These are phyloP conservation scores for Fulmarus glacialis DNA, from an alignment of 2,113 vertebrate species.

Conservation along the genomic window DNA sequence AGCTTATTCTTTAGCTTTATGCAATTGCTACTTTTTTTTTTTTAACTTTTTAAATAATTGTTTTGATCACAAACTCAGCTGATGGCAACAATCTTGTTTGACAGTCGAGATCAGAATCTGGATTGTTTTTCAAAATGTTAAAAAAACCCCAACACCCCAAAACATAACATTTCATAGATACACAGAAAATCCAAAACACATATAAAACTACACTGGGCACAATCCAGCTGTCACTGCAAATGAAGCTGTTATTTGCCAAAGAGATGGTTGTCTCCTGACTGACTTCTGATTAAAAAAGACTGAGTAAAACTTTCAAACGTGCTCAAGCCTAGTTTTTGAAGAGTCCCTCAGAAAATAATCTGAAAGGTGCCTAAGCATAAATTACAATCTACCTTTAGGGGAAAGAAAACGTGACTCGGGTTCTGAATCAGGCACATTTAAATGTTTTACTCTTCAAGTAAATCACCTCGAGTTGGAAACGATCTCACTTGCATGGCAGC, in stretches of 20 bases:
- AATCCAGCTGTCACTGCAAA: slow-evolving; percentile 14
- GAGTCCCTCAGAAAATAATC: background rate
- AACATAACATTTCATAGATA: background rate
- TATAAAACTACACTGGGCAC: background rate
- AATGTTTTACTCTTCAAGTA: background rate
- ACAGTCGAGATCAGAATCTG: background rate
- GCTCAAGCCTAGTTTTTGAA: background rate
- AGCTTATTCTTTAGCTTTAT: slow-evolving; percentile 6
- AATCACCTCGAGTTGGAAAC: background rate
- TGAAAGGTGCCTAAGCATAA: background rate
- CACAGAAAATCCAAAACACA: slow-evolving; percentile 3
- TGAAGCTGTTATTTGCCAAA: background rate
- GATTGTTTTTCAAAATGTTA: background rate
- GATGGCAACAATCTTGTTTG: background rate
- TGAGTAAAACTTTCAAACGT: background rate
- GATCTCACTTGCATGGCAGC: background rate
- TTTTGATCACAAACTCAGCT: background rate
- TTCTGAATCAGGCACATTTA: background rate
- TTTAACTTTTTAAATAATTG: background rate
- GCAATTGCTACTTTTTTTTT: background rate
- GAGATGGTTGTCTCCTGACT: background rate
- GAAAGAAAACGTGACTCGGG: background rate
- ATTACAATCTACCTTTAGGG: background rate
- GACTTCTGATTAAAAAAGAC: background rate
- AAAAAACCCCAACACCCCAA: background rate